phyloP scores from a whole-genome alignment of 2,888 invertebrate genomes.

The Tipula helvola region DNA sequence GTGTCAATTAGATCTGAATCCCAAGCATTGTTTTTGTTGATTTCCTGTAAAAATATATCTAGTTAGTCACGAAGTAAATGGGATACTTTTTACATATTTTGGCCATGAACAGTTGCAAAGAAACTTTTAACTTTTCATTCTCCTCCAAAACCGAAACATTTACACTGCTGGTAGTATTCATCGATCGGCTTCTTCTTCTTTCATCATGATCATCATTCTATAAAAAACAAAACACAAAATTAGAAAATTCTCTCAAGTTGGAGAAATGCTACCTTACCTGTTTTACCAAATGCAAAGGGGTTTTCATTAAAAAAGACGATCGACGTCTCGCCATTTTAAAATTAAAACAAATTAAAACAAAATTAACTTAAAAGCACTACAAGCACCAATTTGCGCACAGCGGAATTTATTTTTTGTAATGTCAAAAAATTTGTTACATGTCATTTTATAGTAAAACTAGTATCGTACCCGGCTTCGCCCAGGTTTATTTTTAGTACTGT shows the following conservation, averaged over 20 bases:
- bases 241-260: background rate
- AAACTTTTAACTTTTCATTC: conserved; percentile 59
- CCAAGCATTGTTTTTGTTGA: conserved; percentile 82
- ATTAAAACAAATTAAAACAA: background rate
- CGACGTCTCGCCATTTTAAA: background rate
- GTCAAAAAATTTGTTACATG: too few relatives aligned
- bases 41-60: conserved; percentile 48
- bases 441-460: too few relatives aligned
- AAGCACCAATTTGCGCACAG: too few relatives aligned
- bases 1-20: conserved; percentile 76
- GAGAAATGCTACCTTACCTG: background rate
- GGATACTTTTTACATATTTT: too few relatives aligned
- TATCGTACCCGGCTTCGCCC: too few relatives aligned
- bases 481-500: too few relatives aligned
- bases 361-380: background rate
- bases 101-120: conserved; percentile 65
- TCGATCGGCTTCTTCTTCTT: conserved; percentile 35
- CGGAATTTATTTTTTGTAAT: too few relatives aligned
- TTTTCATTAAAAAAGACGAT: background rate
- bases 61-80: conserved; percentile 15
- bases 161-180: conserved; percentile 20
- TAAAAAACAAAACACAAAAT: conserved; percentile 5
- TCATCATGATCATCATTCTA: conserved; percentile 50
- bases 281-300: background rate
- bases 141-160: conserved; percentile 27